Base-by-base conservation (phyloP, 2,888 invertebrate genomes). In the Diploptera punctata region DNA sequence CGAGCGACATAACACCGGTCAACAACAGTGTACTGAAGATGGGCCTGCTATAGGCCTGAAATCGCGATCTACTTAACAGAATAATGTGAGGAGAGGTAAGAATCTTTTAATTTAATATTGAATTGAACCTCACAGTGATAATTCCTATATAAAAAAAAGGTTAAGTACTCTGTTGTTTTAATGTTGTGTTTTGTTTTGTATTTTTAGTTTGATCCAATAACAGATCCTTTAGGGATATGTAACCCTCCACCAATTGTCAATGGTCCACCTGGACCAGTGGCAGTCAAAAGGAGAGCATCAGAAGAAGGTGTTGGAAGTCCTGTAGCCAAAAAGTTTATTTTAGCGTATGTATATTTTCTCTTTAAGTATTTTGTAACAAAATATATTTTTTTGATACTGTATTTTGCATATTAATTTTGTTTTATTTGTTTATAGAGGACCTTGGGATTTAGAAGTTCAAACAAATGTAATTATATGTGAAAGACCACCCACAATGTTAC, bases 361-460 rank as follows among this genome's bases (percentile, higher is more conserved):
- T n/a, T n/a, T n/a, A n/a, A 13, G 1, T 16, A 16, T 16, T n/a
- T 44, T 44, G 13, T 44, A 44, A 44, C 16, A 44, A 44, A 44
- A 16, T 16, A 44, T 16, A 1, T 44, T n/a, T n/a, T n/a, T n/a
- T n/a, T n/a, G n/a, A n/a, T n/a, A n/a, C n/a, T n/a, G n/a, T n/a
- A n/a, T n/a, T 1, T 44, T 16, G 13, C 10, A 43, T 43, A 4
- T 52, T 52, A 1, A n/a, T 62, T 67, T 31, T 13, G 33, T 52
- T 10, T 18, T 69, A n/a, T 7, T 67, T 5, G 21, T 47, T 67
- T 38, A 69, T 68, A 73, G 67, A 74, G 57, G 68, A 43, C 97
- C 96, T 4, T 98, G 98, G 97, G 97, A 98, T 82, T 88, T 98
- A 80, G 97, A 97, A 82, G 90, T 97, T 71, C 90, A 92, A 65